Percentiles rank a stretch among this genome's conserved stretches.
phyloP scores from a whole-genome alignment of 1,140 invertebrate genomes.

The Drosophila dunni region DNA sequence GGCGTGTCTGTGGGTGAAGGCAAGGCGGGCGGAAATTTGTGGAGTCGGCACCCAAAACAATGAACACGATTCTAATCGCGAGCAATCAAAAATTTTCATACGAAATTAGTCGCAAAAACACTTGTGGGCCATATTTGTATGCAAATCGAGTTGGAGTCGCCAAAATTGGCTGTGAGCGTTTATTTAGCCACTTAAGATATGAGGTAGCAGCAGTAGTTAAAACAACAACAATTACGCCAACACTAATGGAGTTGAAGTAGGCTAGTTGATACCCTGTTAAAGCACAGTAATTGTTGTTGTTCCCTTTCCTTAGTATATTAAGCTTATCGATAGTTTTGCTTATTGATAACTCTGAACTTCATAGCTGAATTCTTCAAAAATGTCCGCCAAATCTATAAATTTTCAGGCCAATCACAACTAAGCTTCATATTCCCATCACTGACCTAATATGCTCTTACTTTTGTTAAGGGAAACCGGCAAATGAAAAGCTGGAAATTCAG shows the following conservation, averaged over 20 bases:
- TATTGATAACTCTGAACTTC: neutral
- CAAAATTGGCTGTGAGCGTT: slow-evolving; percentile 66
- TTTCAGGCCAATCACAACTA: neutral
- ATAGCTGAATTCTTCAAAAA: neutral
- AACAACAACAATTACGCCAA: slow-evolving; percentile 33
- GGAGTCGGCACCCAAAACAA: slow-evolving; percentile 45
- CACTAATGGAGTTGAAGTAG: neutral
- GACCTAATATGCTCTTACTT: neutral
- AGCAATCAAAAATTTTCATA: slow-evolving; percentile 77
- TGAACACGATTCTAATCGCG: slow-evolving; percentile 75
- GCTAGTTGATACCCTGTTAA: slow-evolving; percentile 22
- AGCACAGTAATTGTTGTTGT: too few species aligned
- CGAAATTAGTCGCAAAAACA: slow-evolving; percentile 72
- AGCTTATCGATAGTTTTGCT: neutral
- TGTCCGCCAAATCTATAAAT: neutral
- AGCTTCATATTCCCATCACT: neutral
- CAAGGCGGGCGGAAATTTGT: neutral
- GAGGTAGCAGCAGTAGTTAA: slow-evolving; percentile 19
- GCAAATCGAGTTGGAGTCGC: slow-evolving; percentile 48
- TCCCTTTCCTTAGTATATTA: neutral
- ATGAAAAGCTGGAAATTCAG: slow-evolving; percentile 6
- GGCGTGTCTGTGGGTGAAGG: slow-evolving; percentile 1
- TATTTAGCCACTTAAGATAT: slow-evolving; percentile 61
- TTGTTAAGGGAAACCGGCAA: neutral
- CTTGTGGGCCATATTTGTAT: slow-evolving; percentile 73